phyloP scores from a whole-genome alignment of 2,797 vertebrate species.

The Neomorphus geoffroyi region DNA sequence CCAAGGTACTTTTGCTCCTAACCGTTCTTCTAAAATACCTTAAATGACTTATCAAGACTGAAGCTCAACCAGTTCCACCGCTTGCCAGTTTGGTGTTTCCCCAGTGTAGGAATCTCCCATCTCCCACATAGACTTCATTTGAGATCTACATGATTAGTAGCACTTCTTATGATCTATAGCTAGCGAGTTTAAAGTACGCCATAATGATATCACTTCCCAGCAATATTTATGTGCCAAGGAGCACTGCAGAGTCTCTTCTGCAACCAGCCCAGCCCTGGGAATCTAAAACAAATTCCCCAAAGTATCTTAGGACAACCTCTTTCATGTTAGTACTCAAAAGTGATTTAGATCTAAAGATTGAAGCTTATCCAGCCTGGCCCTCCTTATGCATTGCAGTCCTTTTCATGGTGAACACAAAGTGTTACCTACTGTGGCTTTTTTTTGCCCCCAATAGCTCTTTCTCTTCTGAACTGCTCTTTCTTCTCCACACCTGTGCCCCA shows the following conservation, averaged over 20 bases:
- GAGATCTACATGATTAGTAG: neutral
- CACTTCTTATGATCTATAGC: neutral
- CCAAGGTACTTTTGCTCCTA: neutral
- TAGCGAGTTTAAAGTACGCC: neutral
- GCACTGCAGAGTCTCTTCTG: neutral
- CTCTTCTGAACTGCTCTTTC: neutral
- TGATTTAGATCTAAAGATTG: neutral
- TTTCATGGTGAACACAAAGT: neutral
- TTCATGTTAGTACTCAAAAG: neutral
- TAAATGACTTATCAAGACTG: neutral
- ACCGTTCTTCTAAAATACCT: neutral
- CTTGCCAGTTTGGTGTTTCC: neutral
- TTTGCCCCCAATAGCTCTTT: neutral
- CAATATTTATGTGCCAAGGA: neutral
- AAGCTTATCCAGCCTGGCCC: neutral
- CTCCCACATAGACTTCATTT: neutral
- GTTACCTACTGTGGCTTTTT: neutral
- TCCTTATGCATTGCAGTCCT: neutral
- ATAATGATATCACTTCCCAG: neutral
- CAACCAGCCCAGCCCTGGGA: neutral
- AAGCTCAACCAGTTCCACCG: neutral
- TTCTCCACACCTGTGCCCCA: neutral
- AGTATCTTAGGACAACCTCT: neutral
- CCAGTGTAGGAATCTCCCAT: neutral
- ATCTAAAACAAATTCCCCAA: neutral